Base-by-base conservation (phyloP, 2,888 invertebrate species). In the Rhorus exstirpatorius region DNA sequence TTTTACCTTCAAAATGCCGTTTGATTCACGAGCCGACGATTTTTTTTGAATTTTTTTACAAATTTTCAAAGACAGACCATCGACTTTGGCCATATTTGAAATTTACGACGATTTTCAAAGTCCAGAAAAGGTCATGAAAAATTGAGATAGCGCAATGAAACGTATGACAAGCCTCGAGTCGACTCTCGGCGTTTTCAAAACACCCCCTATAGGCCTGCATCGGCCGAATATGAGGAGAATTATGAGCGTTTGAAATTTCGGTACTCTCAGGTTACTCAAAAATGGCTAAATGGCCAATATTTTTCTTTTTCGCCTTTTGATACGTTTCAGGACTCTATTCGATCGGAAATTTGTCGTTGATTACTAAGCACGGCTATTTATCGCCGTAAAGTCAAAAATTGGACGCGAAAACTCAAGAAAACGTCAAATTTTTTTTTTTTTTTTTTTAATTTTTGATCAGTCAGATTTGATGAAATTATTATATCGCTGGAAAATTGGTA, bases 401-500 rank as follows among this genome's bases (percentile, higher is more conserved):
- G 6, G 2, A 31, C n/a, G n/a, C n/a, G 31, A 31, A 31, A 31
- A 31, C 2, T 3, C 31, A 31, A 31, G 3, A 31, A 31, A 31
- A 31, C 31, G n/a, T n/a, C n/a, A n/a, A n/a, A n/a, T 31, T 31
- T 31, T 3, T 31, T 2, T 31, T 31, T 31, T 2, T 31, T 31
- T 31, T 31, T 10, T 2, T 6, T 44, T 44, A 44, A 6, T 44
- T 3, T 44, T 44, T 44, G n/a, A 38, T 38, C 38, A 44, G 44
- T 44, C 1, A 44, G 44, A n/a, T 44, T 44, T 44, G 4, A 10
- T n/a, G 44, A 1, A 10, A 10, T 44, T 53, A 58, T 55, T 44
- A 78, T 76, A 19, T 70, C 35, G 31, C 31, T 35, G 61, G 31
- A 31, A n/a, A 49, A 41, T n/a, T 41, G 24, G 2, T 55, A 95